These are phyloP conservation scores for Eristalis arbustorum DNA, from an alignment of 2,888 invertebrate genomes.

Conservation along the genomic window DNA sequence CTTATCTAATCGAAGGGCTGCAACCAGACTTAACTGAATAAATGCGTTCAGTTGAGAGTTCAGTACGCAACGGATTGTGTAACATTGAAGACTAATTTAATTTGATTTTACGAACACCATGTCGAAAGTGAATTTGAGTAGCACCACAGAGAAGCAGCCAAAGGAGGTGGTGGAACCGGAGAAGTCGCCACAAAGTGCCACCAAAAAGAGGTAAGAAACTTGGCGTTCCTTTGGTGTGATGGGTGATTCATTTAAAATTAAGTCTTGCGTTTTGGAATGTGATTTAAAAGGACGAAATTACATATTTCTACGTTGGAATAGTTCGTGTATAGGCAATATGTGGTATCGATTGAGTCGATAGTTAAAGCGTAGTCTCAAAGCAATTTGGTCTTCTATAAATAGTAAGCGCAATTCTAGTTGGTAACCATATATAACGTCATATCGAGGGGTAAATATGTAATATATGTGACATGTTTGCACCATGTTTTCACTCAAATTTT, in stretches of 20 bases:
- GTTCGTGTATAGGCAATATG: too few species aligned
- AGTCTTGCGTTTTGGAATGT: not conserved
- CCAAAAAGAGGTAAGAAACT: not conserved
- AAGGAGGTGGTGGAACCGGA: not conserved
- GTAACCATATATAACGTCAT: too few species aligned
- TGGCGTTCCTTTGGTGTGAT: not conserved
- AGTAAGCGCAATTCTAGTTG: too few species aligned
- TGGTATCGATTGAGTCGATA: too few species aligned
- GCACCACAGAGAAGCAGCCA: not conserved
- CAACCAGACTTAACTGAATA: not conserved
- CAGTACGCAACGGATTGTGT: slow-evolving; percentile 21
- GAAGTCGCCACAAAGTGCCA: not conserved
- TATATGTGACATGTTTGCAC: too few species aligned
- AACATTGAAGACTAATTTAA: not conserved
- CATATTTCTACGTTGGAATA: too few species aligned
- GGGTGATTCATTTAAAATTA: not conserved
- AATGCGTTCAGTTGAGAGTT: not conserved
- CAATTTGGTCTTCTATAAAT: too few species aligned
- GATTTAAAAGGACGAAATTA: too few species aligned
- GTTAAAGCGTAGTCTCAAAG: too few species aligned
- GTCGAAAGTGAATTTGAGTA: slow-evolving; percentile 14
- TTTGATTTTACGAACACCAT: not conserved
- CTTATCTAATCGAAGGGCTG: slow-evolving; percentile 30
- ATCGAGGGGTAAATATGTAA: too few species aligned
- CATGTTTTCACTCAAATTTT: too few species aligned